Percentiles rank a stretch among this genome's conserved stretches.
These are phyloP conservation scores for Drosophila teissieri DNA, from an alignment of 1,140 invertebrate species.

Conservation along the genomic window DNA sequence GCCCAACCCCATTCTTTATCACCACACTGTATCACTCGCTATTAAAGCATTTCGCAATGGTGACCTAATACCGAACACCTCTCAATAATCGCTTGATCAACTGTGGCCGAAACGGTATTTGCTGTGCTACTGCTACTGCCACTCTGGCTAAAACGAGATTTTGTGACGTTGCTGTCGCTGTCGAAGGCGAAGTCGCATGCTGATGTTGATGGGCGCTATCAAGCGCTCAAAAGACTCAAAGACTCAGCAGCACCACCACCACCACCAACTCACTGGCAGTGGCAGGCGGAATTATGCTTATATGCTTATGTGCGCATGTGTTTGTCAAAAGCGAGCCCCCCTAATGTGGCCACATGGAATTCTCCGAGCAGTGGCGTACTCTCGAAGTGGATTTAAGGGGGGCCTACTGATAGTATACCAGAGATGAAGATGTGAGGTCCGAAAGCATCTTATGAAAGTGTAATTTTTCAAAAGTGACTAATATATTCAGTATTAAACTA, in stretches of 20 bases:
- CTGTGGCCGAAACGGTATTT: slow-evolving; percentile 46
- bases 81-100: slow-evolving; percentile 45
- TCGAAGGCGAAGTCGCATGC: slow-evolving; percentile 16
- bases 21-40: background rate
- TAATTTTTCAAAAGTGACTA: too few species aligned
- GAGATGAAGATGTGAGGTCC: too few species aligned
- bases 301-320: slow-evolving; percentile 21
- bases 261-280: slow-evolving; percentile 2
- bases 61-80: slow-evolving; percentile 19
- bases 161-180: slow-evolving; percentile 25
- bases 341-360: slow-evolving; percentile 44
- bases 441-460: too few species aligned
- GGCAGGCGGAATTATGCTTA: slow-evolving; percentile 14
- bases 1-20: background rate
- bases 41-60: slow-evolving; percentile 18
- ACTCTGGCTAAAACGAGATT: slow-evolving; percentile 36
- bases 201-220: slow-evolving; percentile 40
- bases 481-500: too few species aligned
- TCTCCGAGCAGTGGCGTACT: slow-evolving; percentile 18
- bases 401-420: background rate
- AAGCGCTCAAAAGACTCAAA: slow-evolving; percentile 22
- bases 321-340: slow-evolving; percentile 46
- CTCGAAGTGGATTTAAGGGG: background rate
- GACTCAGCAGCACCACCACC: background rate
- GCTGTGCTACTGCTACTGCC: slow-evolving; percentile 6